phyloP scores from a whole-genome alignment of 2,888 invertebrate genomes.

The Ramazzottius varieornatus region DNA sequence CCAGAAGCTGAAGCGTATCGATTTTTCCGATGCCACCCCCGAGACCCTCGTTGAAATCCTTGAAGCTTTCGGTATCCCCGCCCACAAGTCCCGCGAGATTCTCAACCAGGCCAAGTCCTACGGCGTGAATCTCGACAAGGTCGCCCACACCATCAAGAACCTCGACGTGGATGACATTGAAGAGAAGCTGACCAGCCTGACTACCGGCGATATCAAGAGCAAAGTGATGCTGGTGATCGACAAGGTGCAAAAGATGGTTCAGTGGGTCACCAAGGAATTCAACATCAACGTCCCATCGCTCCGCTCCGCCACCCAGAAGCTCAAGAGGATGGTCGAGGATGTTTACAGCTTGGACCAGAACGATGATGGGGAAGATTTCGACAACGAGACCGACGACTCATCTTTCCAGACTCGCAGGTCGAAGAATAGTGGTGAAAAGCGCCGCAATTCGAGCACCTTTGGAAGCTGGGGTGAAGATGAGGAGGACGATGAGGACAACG shows the following conservation, averaged over 20 bases:
- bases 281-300: not conserved
- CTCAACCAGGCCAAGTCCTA: not conserved
- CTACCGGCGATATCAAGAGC: not conserved
- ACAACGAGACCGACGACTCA: not conserved
- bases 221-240: not conserved
- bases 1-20: slow-evolving; percentile 1
- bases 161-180: not conserved
- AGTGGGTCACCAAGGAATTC: not conserved
- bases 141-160: not conserved
- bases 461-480: not conserved
- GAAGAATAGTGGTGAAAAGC: not conserved
- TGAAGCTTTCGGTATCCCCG: not conserved
- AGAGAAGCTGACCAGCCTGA: not conserved
- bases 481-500: not conserved
- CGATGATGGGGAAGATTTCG: not conserved
- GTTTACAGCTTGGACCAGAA: not conserved
- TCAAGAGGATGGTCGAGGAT: not conserved
- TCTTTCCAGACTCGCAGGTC: no score
- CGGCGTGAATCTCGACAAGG: not conserved
- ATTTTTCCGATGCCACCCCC: not conserved
- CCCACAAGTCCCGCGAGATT: not conserved
- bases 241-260: not conserved
- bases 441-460: not conserved
- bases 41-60: not conserved
- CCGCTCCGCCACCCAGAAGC: not conserved